These are phyloP conservation scores for Hippoglossus hippoglossus DNA, from an alignment of 2,797 vertebrate species.

Conservation along the genomic window DNA sequence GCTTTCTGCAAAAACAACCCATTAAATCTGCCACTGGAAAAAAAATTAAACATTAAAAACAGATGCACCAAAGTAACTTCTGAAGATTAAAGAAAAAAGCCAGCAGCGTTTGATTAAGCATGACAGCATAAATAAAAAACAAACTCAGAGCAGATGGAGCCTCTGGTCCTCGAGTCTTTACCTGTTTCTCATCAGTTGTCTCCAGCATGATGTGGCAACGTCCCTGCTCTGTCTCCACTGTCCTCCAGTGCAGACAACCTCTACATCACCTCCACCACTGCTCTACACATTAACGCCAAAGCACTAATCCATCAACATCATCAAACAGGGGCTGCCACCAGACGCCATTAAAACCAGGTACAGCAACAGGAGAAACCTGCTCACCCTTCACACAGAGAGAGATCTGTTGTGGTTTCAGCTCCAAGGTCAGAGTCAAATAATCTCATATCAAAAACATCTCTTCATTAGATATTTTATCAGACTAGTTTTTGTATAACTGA, in stretches of 20 bases:
- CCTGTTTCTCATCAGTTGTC: constrained; percentile 72
- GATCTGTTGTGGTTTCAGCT: background rate
- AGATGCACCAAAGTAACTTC: constrained; percentile 9
- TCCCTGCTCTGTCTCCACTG: constrained; percentile 57
- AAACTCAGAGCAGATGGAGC: constrained; percentile 22
- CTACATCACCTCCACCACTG: constrained; percentile 12
- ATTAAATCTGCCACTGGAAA: background rate
- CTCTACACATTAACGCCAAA: constrained; percentile 72
- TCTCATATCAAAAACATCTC: background rate
- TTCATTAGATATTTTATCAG: background rate
- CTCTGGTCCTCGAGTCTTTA: constrained; percentile 55
- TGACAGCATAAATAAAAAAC: constrained; percentile 4
- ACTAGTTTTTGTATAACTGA: background rate
- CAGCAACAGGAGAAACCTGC: constrained; percentile 49
- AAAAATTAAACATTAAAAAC: background rate
- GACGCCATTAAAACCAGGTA: constrained; percentile 57
- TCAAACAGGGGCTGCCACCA: constrained; percentile 66
- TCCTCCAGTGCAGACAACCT: constrained; percentile 43
- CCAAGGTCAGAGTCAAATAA: background rate
- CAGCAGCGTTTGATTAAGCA: constrained; percentile 7
- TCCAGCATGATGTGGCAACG: constrained; percentile 65
- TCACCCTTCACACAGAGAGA: constrained; percentile 11
- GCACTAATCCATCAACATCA: constrained; percentile 75
- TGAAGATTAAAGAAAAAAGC: constrained; percentile 10
- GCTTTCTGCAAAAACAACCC: background rate